A percentile compares a stretch with the other conserved stretches of the same genome.
These are phyloP conservation scores for Manduca sexta DNA, from an alignment of 1,140 invertebrate genomes.

Conservation along the genomic window DNA sequence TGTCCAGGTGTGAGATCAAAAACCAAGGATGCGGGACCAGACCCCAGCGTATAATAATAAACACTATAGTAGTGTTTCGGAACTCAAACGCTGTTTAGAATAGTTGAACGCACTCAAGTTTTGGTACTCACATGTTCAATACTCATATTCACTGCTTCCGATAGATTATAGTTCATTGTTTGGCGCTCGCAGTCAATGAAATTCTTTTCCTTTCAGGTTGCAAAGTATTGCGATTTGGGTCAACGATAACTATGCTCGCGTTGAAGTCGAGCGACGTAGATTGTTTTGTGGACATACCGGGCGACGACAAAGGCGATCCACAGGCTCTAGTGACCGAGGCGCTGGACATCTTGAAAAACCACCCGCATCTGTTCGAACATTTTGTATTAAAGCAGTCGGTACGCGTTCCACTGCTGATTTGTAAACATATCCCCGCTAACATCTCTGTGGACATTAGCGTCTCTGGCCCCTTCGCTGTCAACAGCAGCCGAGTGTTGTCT, in stretches of 20 bases:
- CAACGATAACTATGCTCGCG: constrained; percentile 1
- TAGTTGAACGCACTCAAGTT: too few relatives aligned
- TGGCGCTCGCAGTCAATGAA: too few relatives aligned
- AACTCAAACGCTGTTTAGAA: too few relatives aligned
- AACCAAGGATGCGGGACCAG: too few relatives aligned
- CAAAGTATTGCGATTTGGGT: constrained; percentile 2
- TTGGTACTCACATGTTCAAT: too few relatives aligned
- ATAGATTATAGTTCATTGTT: too few relatives aligned
- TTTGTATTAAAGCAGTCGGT: background rate
- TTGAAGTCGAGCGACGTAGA: constrained; percentile 7
- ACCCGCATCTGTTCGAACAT: background rate
- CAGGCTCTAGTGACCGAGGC: background rate
- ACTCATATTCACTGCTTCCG: too few relatives aligned
- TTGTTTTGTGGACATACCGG: constrained; percentile 2
- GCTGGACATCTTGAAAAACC: background rate
- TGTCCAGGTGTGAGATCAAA: too few relatives aligned
- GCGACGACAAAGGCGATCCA: background rate
- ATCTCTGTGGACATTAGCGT: constrained; percentile 79
- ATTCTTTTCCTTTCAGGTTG: background rate
- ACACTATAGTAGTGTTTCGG: too few relatives aligned
- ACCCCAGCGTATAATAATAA: too few relatives aligned
- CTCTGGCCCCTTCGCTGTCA: constrained; percentile 74
- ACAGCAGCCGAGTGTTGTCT: constrained; percentile 75
- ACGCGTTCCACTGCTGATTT: constrained; percentile 78
- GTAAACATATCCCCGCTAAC: constrained; percentile 68